Evolutionary conservation across 1,140 invertebrate species (phyloP).

Genomic region (Camponotus floridanus): DNA sequence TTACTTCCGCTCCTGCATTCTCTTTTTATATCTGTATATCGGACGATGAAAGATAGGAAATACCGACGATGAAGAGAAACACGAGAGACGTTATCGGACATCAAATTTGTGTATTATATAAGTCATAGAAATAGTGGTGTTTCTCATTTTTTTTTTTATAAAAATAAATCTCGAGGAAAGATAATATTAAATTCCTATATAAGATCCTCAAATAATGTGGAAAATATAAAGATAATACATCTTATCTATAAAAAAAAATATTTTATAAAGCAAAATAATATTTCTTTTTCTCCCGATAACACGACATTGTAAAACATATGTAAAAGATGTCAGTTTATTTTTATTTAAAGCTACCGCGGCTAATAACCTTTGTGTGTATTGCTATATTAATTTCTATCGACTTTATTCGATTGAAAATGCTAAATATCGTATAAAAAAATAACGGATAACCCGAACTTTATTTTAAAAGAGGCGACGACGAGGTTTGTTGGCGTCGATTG

Average conservation of each 20-base stretch:
- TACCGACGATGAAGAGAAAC: conserved; percentile 54
- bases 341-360: not conserved
- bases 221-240: too few species aligned
- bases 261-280: too few species aligned
- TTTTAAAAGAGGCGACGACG: conserved; percentile 35
- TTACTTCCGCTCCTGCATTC: conserved; percentile 26
- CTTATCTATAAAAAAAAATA: too few species aligned
- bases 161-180: too few species aligned
- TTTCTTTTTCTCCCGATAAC: too few species aligned
- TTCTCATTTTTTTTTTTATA: too few species aligned
- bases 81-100: conserved; percentile 12
- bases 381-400: conserved; percentile 9
- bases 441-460: not conserved
- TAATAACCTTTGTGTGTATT: not conserved
- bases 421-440: not conserved
- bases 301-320: too few species aligned
- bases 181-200: too few species aligned
- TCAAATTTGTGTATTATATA: conserved; percentile 14
- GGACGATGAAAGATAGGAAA: not conserved
- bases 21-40: not conserved
- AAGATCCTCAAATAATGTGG: too few species aligned
- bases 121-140: too few species aligned
- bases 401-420: not conserved
- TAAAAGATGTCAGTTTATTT: not conserved
- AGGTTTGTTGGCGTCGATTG: conserved; percentile 52